Evolutionary conservation across 2,888 invertebrate species (phyloP), one percentile per base, ranked within the genome.

Genomic region (Caenorhabditis drosophilae): DNA sequence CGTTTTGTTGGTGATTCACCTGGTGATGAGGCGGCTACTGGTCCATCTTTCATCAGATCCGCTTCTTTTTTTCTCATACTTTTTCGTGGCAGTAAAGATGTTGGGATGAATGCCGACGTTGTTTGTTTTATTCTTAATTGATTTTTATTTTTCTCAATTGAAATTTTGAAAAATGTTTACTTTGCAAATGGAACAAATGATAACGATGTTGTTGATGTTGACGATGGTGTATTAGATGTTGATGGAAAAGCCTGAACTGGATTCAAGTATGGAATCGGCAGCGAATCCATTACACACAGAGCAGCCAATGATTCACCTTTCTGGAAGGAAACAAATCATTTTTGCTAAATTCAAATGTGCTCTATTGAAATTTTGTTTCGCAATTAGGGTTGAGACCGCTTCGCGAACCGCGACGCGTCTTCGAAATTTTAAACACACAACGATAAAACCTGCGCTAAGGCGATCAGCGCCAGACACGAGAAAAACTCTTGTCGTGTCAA

Each of bases 401-500:
- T n/a, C n/a, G 9, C 6, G n/a, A 40, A 40, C 40, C 9, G n/a
- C 20, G 16, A 23, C 12, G 7, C 12, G 12, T 25, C 22, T 25
- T 22, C 27, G n/a, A n/a, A 34, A 50, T 50, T 16, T 50, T 38
- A 1, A n/a, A n/a, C n/a, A n/a, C n/a, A n/a, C n/a, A 40, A 50
- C 16, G n/a, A 18, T n/a, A 23, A 2, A 60, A 86, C 86, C 85
- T 87, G 87, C 9, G 85, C 84, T 2, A 87, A 75, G 15, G 86
- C 86, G 41, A 87, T 84, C 26, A 87, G 75, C 2, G 86, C 86
- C 34, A 87, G 79, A n/a, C 85, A 80, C 23, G 85, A 82, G 75
- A 84, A 86, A 48, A 87, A 84, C 73, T 87, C 87, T 18, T 82
- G 75, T 52, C 81, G 75, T 2, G 81, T 83, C 41, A 87, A 82